Percentiles rank a stretch among this genome's conserved stretches.
These are phyloP conservation scores for Syngnathus scovelli DNA, from an alignment of 2,113 vertebrate species.

Conservation along the genomic window DNA sequence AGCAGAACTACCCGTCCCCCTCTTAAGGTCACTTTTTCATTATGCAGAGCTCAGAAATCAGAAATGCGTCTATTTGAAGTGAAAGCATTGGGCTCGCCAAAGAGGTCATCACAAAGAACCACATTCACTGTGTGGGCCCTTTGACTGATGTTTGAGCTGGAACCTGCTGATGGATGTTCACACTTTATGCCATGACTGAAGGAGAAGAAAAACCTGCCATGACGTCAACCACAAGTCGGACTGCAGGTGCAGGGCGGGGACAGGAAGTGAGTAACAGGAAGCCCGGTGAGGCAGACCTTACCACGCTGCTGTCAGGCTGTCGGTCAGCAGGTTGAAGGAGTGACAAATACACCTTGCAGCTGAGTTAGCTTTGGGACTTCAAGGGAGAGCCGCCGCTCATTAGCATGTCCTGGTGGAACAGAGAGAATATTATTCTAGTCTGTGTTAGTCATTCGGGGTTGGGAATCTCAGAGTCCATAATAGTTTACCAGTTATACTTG, in stretches of 20 bases:
- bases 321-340: slow-evolving; percentile 52
- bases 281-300: slow-evolving; percentile 68
- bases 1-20: slow-evolving; percentile 35
- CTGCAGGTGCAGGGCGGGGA: slow-evolving; percentile 69
- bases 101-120: slow-evolving; percentile 50
- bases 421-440: slow-evolving; percentile 1
- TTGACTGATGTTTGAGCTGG: slow-evolving; percentile 50
- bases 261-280: slow-evolving; percentile 77
- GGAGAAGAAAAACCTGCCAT: slow-evolving; percentile 68
- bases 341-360: slow-evolving; percentile 45
- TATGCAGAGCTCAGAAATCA: slow-evolving; percentile 22
- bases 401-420: neutral
- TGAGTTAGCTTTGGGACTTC: slow-evolving; percentile 29
- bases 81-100: slow-evolving; percentile 25
- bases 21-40: slow-evolving; percentile 36
- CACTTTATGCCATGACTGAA: slow-evolving; percentile 47
- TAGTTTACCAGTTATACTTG: neutral
- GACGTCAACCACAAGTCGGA: slow-evolving; percentile 66
- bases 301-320: slow-evolving; percentile 57
- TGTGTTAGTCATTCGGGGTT: neutral
- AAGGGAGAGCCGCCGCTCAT: slow-evolving; percentile 1
- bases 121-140: slow-evolving; percentile 34
- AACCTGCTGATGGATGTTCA: slow-evolving; percentile 51
- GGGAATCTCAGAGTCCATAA: neutral
- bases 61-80: slow-evolving; percentile 33